Evolutionary conservation across 2,113 vertebrate genomes (phyloP).

Genomic region (Syngnathus typhle): DNA sequence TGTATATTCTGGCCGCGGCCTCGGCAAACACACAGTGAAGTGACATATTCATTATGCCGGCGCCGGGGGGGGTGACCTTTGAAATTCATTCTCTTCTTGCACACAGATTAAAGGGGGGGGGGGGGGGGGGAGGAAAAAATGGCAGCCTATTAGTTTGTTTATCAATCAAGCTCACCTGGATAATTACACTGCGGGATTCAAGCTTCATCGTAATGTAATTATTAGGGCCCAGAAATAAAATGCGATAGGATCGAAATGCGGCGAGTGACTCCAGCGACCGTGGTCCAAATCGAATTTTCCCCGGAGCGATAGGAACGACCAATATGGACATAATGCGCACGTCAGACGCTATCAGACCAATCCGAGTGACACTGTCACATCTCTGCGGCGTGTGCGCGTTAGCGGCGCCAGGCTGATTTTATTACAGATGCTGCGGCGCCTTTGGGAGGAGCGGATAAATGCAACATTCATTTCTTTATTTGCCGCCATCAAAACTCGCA

Average conservation of each 20-base stretch:
- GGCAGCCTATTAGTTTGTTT: conserved; percentile 23
- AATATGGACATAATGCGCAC: conserved; percentile 27
- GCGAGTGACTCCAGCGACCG: not conserved
- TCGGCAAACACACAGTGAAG: conserved; percentile 20
- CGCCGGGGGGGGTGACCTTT: conserved; percentile 54
- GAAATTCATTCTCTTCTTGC: conserved; percentile 31
- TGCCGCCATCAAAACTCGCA: conserved; percentile 15
- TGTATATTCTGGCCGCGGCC: conserved; percentile 12
- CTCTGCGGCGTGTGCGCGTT: conserved; percentile 15
- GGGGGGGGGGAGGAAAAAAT: not conserved
- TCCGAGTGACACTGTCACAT: conserved; percentile 37
- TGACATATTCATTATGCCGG: conserved; percentile 50
- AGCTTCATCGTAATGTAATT: conserved; percentile 1
- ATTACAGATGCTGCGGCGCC: conserved; percentile 21
- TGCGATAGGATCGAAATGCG: not conserved
- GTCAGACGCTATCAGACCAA: conserved; percentile 29
- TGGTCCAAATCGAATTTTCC: conserved; percentile 30
- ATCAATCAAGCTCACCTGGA: conserved; percentile 26
- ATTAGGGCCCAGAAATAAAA: not conserved
- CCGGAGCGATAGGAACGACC: conserved; percentile 11
- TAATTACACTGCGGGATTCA: conserved; percentile 12
- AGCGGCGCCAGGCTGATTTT: conserved; percentile 16
- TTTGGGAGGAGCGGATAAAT: not conserved
- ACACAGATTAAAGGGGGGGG: conserved; percentile 29
- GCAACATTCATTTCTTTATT: conserved; percentile 17